Percentiles rank a stretch among this genome's conserved stretches.
Evolutionary conservation across 2,113 vertebrate species (phyloP).

Genomic region (Malurus cyaneus): DNA sequence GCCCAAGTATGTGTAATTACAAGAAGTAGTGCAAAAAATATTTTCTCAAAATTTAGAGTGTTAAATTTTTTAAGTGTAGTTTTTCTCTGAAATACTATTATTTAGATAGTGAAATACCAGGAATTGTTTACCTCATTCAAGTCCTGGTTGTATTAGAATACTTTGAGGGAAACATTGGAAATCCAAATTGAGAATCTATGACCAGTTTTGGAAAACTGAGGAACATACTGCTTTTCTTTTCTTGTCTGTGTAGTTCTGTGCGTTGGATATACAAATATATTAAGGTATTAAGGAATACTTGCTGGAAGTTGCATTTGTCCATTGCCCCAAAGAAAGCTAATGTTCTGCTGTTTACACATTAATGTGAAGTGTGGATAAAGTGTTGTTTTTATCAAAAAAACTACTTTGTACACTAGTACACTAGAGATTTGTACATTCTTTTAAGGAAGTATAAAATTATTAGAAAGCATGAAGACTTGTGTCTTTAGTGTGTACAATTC

Average conservation of each 20-base stretch:
- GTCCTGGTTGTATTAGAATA: not conserved
- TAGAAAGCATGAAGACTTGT: not conserved
- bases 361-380: not conserved
- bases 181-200: not conserved
- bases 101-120: not conserved
- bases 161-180: not conserved
- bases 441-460: not conserved
- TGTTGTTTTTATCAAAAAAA: not conserved
- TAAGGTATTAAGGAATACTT: not conserved
- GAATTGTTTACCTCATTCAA: not conserved
- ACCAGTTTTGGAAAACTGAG: rapidly evolving
- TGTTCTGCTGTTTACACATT: not conserved
- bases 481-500: not conserved
- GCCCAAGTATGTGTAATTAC: not conserved
- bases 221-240: not conserved
- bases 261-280: not conserved
- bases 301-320: not conserved
- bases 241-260: not conserved
- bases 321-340: not conserved
- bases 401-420: not conserved
- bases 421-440: not conserved
- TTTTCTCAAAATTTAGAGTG: not conserved
- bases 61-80: not conserved
- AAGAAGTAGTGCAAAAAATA: not conserved
- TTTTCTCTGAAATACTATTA: not conserved